These are phyloP conservation scores for Morinoia aosen DNA, from an alignment of 2,888 invertebrate species.

Conservation along the genomic window DNA sequence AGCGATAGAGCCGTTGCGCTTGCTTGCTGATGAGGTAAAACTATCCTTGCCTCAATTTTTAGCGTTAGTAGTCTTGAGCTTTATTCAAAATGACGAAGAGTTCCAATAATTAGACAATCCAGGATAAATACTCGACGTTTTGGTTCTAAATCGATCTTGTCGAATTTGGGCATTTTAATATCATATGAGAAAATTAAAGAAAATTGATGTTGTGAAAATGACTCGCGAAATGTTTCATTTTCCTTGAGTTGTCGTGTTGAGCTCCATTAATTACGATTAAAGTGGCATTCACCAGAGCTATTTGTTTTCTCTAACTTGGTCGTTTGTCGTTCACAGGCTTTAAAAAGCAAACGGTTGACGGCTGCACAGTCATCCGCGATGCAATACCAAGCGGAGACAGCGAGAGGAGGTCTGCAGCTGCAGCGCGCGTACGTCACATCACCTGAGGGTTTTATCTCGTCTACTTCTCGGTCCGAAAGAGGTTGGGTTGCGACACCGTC, in stretches of 20 bases:
- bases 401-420: background rate
- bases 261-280: background rate
- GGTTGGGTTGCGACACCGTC: background rate
- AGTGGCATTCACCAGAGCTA: background rate
- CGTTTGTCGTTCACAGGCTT: conserved; percentile 21
- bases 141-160: background rate
- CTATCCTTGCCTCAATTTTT: background rate
- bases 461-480: background rate
- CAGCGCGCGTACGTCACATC: background rate
- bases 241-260: background rate
- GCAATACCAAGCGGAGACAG: background rate
- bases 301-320: conserved; percentile 10
- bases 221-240: background rate
- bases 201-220: background rate
- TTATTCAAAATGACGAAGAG: background rate
- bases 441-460: background rate
- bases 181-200: background rate
- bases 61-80: background rate
- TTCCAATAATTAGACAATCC: background rate
- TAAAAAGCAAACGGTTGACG: background rate
- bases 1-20: background rate
- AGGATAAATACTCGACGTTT: background rate
- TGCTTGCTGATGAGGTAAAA: background rate
- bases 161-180: background rate
- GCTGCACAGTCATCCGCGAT: background rate